Conservation (phyloP, 2,888 invertebrate species). For the Tipula vernalis region DNA sequence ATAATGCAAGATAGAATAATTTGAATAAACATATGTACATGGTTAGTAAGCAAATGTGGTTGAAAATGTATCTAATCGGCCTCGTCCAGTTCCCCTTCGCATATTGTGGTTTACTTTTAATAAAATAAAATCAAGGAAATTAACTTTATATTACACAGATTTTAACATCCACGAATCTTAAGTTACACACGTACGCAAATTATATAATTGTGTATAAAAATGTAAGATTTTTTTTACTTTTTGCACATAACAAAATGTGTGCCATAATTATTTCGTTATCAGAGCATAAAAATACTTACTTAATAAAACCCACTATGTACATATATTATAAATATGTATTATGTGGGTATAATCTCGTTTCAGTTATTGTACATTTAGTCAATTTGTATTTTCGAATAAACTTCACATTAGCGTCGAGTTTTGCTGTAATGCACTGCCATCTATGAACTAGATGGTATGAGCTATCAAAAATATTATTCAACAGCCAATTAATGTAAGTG, state of each 20-base stretch:
- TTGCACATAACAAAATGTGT: neutral
- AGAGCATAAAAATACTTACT: neutral
- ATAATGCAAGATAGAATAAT: neutral
- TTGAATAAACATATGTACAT: neutral
- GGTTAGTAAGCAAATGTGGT: neutral
- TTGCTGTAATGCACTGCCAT: neutral
- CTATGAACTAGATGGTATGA: neutral
- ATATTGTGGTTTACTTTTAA: neutral
- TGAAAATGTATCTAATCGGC: neutral
- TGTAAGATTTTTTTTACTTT: neutral
- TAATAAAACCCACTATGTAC: neutral
- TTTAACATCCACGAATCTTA: neutral
- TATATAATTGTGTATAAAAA: neutral
- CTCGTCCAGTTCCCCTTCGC: neutral
- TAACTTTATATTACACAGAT: neutral
- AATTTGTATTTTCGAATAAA: neutral
- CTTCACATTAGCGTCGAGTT: neutral
- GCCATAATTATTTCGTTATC: neutral
- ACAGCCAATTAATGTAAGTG: neutral
- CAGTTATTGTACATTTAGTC: neutral
- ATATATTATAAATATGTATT: neutral
- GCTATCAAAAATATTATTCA: neutral
- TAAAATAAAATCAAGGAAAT: neutral
- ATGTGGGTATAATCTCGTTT: neutral
- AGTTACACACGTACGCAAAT: neutral